These are phyloP conservation scores for Vireo griseus DNA, from an alignment of 2,797 vertebrate species.

Conservation along the genomic window DNA sequence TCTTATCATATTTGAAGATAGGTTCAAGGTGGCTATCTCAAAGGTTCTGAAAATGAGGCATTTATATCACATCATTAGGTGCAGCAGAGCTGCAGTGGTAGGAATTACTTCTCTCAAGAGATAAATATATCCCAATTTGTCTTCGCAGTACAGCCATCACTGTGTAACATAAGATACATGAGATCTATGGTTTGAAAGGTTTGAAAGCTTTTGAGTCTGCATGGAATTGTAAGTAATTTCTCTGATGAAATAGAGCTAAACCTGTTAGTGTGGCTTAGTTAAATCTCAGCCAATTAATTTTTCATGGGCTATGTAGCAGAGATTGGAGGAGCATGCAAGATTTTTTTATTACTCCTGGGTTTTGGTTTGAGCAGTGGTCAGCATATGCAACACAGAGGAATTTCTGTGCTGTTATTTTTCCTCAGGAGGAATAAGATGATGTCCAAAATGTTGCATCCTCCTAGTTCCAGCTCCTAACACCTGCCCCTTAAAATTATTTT, in stretches of 20 bases:
- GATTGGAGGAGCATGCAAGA: background rate
- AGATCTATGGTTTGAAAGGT: background rate
- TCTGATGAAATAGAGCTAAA: background rate
- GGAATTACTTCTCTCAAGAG: background rate
- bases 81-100: background rate
- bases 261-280: background rate
- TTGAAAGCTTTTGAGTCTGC: constrained; percentile 1
- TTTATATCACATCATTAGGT: background rate
- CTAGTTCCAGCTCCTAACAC: background rate
- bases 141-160: background rate
- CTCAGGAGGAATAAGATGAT: background rate
- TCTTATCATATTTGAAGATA: background rate
- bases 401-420: background rate
- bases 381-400: background rate
- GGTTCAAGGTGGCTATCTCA: background rate
- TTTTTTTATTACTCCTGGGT: background rate
- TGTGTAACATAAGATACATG: background rate
- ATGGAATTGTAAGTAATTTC: background rate
- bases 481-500: background rate
- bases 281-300: constrained; percentile 30
- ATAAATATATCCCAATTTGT: background rate
- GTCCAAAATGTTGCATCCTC: background rate
- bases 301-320: background rate
- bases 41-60: background rate
- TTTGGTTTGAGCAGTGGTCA: background rate